A percentile compares a stretch with the other conserved stretches of the same genome.
Evolutionary conservation across 2,888 invertebrate species (phyloP).

Genomic region (Melinopterus prodromus): DNA sequence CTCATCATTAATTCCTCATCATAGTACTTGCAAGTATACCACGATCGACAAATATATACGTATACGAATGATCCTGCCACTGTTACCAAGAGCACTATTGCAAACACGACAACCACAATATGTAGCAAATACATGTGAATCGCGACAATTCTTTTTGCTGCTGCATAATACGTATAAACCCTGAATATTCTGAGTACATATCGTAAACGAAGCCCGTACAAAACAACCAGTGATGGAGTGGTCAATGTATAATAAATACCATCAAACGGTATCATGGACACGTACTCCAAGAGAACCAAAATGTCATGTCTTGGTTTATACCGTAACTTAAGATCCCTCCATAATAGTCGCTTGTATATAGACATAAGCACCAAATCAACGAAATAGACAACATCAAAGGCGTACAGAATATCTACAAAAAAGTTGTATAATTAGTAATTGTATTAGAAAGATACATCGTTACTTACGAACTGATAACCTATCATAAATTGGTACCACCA

Average conservation of each 20-base stretch:
- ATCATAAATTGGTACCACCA: constrained; percentile 25
- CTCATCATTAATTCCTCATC: not conserved
- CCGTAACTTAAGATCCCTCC: constrained; percentile 31
- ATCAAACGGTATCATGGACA: constrained; percentile 33
- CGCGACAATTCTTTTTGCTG: constrained; percentile 28
- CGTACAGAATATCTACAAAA: constrained; percentile 33
- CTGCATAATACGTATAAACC: constrained; percentile 27
- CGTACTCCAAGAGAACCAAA: constrained; percentile 32
- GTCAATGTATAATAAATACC: constrained; percentile 33
- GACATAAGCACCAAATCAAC: constrained; percentile 35
- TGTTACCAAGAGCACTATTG: constrained; percentile 27
- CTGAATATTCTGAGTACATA: constrained; percentile 33
- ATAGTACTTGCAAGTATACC: not conserved
- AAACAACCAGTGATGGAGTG: constrained; percentile 19
- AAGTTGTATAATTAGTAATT: not conserved
- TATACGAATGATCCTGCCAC: constrained; percentile 24
- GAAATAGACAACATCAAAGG: constrained; percentile 35
- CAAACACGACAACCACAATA: constrained; percentile 25
- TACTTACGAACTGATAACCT: constrained; percentile 29
- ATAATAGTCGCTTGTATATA: constrained; percentile 29
- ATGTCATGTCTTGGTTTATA: constrained; percentile 31
- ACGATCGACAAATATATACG: constrained; percentile 22
- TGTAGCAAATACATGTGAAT: constrained; percentile 28
- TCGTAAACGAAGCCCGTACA: constrained; percentile 32
- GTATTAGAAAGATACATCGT: not conserved